These are phyloP conservation scores for Sesia apiformis DNA, from an alignment of 2,888 invertebrate species.

Conservation along the genomic window DNA sequence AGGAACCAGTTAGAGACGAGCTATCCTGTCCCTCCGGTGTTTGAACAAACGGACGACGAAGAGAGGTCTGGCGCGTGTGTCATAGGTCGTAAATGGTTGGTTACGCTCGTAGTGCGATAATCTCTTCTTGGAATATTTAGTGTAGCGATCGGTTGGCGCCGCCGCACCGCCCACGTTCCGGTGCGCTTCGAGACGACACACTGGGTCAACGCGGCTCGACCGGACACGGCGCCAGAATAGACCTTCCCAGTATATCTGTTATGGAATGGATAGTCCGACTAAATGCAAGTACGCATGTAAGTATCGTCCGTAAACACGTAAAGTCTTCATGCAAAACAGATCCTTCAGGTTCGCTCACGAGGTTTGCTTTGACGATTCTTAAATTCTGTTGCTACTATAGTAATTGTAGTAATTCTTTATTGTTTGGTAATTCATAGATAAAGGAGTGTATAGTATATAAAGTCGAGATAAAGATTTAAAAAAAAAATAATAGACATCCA, in stretches of 20 bases:
- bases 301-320: no score
- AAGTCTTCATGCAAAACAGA: no score
- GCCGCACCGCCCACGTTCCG: slow-evolving; percentile 33
- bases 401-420: no score
- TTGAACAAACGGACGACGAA: slow-evolving; percentile 17
- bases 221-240: background rate
- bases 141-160: slow-evolving; percentile 41
- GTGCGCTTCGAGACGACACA: slow-evolving; percentile 11
- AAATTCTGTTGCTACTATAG: no score
- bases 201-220: slow-evolving; percentile 16
- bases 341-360: no score
- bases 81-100: slow-evolving; percentile 56
- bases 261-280: slow-evolving; percentile 8
- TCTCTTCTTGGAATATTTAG: slow-evolving; percentile 59
- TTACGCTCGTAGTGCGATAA: slow-evolving; percentile 41
- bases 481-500: background rate
- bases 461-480: no score
- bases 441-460: no score
- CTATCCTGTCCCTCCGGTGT: slow-evolving; percentile 16
- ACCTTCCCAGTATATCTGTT: background rate
- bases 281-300: background rate
- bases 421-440: no score
- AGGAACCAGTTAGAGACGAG: slow-evolving; percentile 27
- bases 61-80: slow-evolving; percentile 23
- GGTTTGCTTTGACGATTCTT: no score